Percentiles rank a stretch among this genome's conserved stretches.
phyloP scores from a whole-genome alignment of 2,888 invertebrate genomes.

The Spodoptera exigua region DNA sequence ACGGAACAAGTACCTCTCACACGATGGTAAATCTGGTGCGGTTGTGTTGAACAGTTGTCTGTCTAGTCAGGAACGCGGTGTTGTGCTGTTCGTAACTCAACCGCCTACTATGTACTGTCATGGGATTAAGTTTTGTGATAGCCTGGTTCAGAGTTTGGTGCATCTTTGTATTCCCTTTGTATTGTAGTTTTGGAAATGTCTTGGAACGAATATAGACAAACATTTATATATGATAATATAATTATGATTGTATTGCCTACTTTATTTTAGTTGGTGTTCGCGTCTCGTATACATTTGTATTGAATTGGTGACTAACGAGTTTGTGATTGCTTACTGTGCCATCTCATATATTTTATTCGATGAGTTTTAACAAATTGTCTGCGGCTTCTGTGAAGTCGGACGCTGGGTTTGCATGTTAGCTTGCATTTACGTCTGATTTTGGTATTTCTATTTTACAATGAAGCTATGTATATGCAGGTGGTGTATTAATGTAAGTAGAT shows the following conservation, averaged over 20 bases:
- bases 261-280: constrained; percentile 28
- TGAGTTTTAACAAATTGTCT: constrained; percentile 3
- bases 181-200: constrained; percentile 37
- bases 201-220: constrained; percentile 1
- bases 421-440: constrained; percentile 17
- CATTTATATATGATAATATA: neutral
- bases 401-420: constrained; percentile 46
- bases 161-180: constrained; percentile 32
- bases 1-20: constrained; percentile 49
- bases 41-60: constrained; percentile 78
- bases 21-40: constrained; percentile 68
- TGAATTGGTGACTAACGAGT: constrained; percentile 32
- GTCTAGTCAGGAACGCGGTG: constrained; percentile 42
- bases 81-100: constrained; percentile 67
- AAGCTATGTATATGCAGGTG: too few relatives aligned
- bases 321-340: constrained; percentile 35
- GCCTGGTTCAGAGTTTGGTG: constrained; percentile 33
- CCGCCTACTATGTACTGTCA: constrained; percentile 69
- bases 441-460: constrained; percentile 14
- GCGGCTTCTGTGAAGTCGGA: constrained; percentile 28
- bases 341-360: constrained; percentile 11
- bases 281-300: constrained; percentile 22
- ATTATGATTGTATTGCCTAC: constrained; percentile 9
- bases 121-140: constrained; percentile 65
- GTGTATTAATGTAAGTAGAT: constrained; percentile 43